phyloP scores from a whole-genome alignment of 2,888 invertebrate genomes.

The Cephalotes varians region DNA sequence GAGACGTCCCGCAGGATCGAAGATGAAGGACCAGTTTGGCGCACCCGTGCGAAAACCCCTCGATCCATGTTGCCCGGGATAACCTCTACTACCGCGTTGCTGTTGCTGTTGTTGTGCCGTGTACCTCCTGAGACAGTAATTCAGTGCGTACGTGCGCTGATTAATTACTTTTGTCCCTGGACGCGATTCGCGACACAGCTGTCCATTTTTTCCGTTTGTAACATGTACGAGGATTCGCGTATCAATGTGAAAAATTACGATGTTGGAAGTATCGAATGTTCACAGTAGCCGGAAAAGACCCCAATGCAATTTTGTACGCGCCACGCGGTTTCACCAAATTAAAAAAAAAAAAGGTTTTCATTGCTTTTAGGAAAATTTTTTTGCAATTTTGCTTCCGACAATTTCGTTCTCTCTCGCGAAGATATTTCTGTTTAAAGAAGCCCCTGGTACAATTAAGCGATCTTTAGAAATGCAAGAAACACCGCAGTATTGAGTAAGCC shows the following conservation, averaged over 20 bases:
- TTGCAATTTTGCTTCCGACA: not conserved
- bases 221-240: not conserved
- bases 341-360: not conserved
- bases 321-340: not conserved
- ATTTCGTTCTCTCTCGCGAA: not conserved
- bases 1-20: conserved; percentile 98
- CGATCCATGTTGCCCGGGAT: conserved; percentile 82
- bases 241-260: conserved; percentile 30
- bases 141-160: conserved; percentile 10
- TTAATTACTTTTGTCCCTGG: conserved; percentile 1
- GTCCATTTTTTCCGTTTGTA: conserved; percentile 17
- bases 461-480: conserved; percentile 39
- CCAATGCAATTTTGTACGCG: not conserved
- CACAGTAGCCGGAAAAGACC: not conserved
- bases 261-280: conserved; percentile 5
- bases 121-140: conserved; percentile 78
- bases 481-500: conserved; percentile 20
- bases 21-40: conserved; percentile 97
- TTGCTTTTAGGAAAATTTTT: not conserved
- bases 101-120: conserved; percentile 84
- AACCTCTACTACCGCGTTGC: conserved; percentile 84
- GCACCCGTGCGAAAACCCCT: conserved; percentile 89
- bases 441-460: conserved; percentile 21
- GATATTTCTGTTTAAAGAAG: conserved; percentile 18
- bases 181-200: not conserved